Base-by-base conservation (phyloP, 2,888 invertebrate species). In the Drosophila prostipennis region DNA sequence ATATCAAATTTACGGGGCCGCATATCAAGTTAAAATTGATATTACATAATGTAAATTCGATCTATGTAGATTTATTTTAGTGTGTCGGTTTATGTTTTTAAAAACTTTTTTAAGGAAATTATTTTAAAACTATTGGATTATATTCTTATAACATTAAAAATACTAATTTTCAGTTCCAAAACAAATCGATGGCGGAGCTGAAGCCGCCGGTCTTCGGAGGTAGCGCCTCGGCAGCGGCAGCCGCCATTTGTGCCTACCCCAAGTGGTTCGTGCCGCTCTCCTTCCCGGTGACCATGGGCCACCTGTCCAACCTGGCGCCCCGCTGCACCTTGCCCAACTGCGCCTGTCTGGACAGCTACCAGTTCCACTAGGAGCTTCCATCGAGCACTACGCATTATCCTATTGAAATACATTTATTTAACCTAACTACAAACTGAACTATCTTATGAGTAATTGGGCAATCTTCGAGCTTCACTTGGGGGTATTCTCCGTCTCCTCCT, bases 311-410 rank as follows among this genome's bases (percentile, higher is more conserved):
- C 89, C 89, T 70, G 91, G 93, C 94, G 0, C 93, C 91, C 65
- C 93, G 65, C 90, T 93, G 61, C 91, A 91, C 82, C 91, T 92
- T 23, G 92, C 93, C 54, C 91, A 92, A 92, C 64, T 92, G 91
- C 79, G 81, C 84, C 34, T 91, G 91, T 67, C 72, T 91, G 80
- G 90, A 90, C 40, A 86, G 81, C 71, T 91, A 90, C 73, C 91
- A 91, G 45, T 89, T 91, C 16, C 86, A 83, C 32, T 83, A 52
- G 59, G 54, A 43, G 3, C 6, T 13, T 6, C 8, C 23, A 14
- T 39, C 14, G 29, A 42, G 14, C 34, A 14, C 43, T 29, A 32
- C 7, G 7, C 29, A 26, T 51, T 37, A 32, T 37, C 26, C 37
- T 58, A 52, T 52, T 70, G 23, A 59, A 77, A 68, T 77, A 73